Percentiles rank a stretch among this genome's conserved stretches.
Evolutionary conservation across 2,888 invertebrate genomes (phyloP).

Genomic region (Lapara coniferarum): DNA sequence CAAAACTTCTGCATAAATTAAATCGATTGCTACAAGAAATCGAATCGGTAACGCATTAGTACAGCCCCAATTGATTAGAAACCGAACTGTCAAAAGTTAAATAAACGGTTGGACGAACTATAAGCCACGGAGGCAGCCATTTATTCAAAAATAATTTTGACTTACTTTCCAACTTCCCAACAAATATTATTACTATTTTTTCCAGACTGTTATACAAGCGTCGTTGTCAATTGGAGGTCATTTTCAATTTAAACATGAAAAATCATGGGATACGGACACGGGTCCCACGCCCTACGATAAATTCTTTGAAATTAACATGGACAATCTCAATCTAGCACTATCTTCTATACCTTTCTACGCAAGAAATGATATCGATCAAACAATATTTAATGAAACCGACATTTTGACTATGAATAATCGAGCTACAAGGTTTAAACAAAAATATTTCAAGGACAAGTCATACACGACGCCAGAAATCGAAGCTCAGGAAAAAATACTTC

Average conservation of each 20-base stretch:
- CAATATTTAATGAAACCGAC: constrained; percentile 65
- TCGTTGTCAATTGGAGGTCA: constrained; percentile 74
- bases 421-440: constrained; percentile 68
- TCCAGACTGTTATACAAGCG: constrained; percentile 72
- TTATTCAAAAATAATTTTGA: too few relatives aligned
- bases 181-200: constrained; percentile 30
- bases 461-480: constrained; percentile 64
- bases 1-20: too few relatives aligned
- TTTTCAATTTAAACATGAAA: constrained; percentile 81
- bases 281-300: constrained; percentile 72
- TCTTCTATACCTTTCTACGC: constrained; percentile 73
- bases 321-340: constrained; percentile 63
- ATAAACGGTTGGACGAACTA: too few relatives aligned
- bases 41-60: too few relatives aligned
- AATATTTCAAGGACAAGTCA: constrained; percentile 68
- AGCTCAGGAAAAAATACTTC: constrained; percentile 58
- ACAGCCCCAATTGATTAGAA: too few relatives aligned
- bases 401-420: constrained; percentile 69
- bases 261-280: constrained; percentile 70
- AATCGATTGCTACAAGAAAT: too few relatives aligned
- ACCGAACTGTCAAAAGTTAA: too few relatives aligned
- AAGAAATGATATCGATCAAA: constrained; percentile 63
- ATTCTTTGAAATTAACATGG: constrained; percentile 75
- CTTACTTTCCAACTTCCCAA: too few relatives aligned
- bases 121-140: too few relatives aligned